These are phyloP conservation scores for Philypnodon macrostomus DNA, from an alignment of 2,797 vertebrate species.

Conservation along the genomic window DNA sequence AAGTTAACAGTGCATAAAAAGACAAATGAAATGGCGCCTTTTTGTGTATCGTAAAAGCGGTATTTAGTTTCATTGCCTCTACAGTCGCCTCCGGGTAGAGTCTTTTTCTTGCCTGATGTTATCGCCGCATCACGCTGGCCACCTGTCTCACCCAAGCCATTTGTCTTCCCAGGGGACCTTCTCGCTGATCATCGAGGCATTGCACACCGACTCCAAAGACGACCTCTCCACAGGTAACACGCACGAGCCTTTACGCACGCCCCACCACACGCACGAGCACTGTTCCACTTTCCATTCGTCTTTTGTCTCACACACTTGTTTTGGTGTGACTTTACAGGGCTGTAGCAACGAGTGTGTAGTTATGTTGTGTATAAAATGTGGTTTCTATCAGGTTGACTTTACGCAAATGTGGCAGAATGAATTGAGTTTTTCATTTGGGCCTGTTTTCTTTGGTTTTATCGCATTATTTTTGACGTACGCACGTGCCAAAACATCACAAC, in stretches of 20 bases:
- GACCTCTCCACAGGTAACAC: constrained; percentile 92
- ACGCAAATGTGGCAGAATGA: too few relatives aligned
- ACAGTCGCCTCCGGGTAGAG: constrained; percentile 34
- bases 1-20: constrained; percentile 1
- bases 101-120: constrained; percentile 38
- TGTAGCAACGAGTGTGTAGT: background rate
- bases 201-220: constrained; percentile 91
- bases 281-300: background rate
- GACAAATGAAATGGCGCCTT: constrained; percentile 31
- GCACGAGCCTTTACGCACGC: constrained; percentile 1
- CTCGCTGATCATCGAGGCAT: constrained; percentile 94
- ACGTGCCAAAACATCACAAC: too few relatives aligned
- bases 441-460: too few relatives aligned
- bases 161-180: constrained; percentile 88
- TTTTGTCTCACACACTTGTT: background rate
- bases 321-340: background rate
- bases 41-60: constrained; percentile 23
- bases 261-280: background rate
- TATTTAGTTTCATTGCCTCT: constrained; percentile 36
- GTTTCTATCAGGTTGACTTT: too few relatives aligned
- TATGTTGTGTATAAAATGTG: background rate
- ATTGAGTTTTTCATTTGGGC: too few relatives aligned
- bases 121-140: constrained; percentile 49
- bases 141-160: constrained; percentile 53
- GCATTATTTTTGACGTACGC: too few relatives aligned